Evolutionary conservation across 64 coral and sea anemone species (phyloP).

Genomic region (Astreopora myriophthalma): DNA sequence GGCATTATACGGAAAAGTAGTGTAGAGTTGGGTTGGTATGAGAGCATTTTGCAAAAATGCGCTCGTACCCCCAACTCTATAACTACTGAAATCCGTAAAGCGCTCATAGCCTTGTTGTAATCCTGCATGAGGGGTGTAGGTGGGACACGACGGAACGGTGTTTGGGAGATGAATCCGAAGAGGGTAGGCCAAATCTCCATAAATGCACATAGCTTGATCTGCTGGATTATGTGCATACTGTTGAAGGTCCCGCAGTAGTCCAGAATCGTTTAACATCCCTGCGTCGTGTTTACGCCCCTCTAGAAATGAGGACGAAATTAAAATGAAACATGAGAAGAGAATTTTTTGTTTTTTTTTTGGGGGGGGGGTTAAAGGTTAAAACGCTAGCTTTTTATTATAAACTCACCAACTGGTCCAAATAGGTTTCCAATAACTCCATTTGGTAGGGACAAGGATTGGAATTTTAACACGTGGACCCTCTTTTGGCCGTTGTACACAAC

Average conservation of each 20-base stretch:
- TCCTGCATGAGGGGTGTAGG: constrained; percentile 28
- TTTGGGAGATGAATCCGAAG: constrained; percentile 16
- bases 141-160: constrained; percentile 21
- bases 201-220: constrained; percentile 45
- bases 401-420: constrained; percentile 40
- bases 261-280: constrained; percentile 54
- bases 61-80: no score
- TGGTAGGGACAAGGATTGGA: constrained; percentile 59
- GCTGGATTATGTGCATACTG: constrained; percentile 11
- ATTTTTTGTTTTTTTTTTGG: background rate
- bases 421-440: constrained; percentile 52
- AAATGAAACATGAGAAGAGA: constrained; percentile 30
- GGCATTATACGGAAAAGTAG: no score
- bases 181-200: constrained; percentile 55
- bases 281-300: constrained; percentile 22
- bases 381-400: background rate
- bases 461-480: constrained; percentile 32
- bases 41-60: no score
- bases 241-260: constrained; percentile 40
- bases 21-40: no score
- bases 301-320: background rate
- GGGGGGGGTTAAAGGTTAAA: constrained; percentile 15
- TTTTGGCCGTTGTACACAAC: background rate
- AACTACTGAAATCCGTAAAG: constrained; percentile 9
- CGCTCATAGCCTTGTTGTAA: background rate